Percentiles rank a stretch among this genome's conserved stretches.
phyloP scores from a whole-genome alignment of 2,888 invertebrate genomes.

The Drosophila hamatofila region DNA sequence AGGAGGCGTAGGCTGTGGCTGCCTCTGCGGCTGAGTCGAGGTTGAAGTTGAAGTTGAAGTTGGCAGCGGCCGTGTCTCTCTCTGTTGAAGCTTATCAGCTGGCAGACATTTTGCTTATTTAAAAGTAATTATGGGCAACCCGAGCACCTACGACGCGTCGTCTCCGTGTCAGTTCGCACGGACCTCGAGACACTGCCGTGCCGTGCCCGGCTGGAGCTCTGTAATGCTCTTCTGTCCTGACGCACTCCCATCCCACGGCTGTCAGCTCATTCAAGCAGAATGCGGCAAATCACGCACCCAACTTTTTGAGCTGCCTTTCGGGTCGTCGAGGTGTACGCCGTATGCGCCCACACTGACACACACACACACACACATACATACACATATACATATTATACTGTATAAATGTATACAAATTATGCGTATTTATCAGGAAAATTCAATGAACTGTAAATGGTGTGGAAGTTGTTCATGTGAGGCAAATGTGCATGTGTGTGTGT shows the following conservation, averaged over 20 bases:
- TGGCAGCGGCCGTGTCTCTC: neutral
- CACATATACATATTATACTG: slow-evolving; percentile 32
- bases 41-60: neutral
- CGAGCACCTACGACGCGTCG: slow-evolving; percentile 36
- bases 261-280: slow-evolving; percentile 75
- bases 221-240: neutral
- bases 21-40: neutral
- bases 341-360: neutral
- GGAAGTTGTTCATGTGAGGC: slow-evolving; percentile 70
- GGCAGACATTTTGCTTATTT: slow-evolving; percentile 67
- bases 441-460: slow-evolving; percentile 79
- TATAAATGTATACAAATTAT: slow-evolving; percentile 78
- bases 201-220: neutral
- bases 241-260: slow-evolving; percentile 27
- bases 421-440: slow-evolving; percentile 78
- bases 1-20: neutral
- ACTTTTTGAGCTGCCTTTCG: slow-evolving; percentile 32
- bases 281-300: slow-evolving; percentile 75
- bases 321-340: slow-evolving; percentile 13
- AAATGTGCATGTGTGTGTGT: slow-evolving; percentile 19
- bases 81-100: slow-evolving; percentile 39
- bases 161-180: slow-evolving; percentile 36
- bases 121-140: slow-evolving; percentile 75
- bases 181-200: no score
- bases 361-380: neutral